Percentiles rank a stretch among this genome's conserved stretches.
Evolutionary conservation across 1,140 invertebrate species (phyloP).

Genomic region (Chymomyza costata): DNA sequence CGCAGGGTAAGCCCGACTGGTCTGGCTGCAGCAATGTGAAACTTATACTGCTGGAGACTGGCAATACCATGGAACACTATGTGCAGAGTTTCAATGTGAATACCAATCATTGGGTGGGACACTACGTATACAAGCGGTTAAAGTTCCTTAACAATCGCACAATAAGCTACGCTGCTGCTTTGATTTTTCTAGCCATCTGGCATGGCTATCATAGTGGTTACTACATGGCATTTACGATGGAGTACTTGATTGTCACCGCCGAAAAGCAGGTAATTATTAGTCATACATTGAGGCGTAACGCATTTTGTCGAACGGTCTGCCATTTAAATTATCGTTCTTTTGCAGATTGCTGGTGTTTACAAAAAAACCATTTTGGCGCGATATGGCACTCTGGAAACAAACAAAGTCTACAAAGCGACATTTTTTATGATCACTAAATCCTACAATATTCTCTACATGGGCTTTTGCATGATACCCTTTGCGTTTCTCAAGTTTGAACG

Average conservation of each 20-base stretch:
- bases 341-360: constrained; percentile 49
- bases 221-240: constrained; percentile 93
- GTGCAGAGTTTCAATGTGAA: constrained; percentile 94
- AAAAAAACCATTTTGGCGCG: constrained; percentile 44
- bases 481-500: constrained; percentile 82
- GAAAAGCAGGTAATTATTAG: constrained; percentile 87
- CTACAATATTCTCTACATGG: constrained; percentile 88
- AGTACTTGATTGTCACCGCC: constrained; percentile 90
- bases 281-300: background rate
- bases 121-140: constrained; percentile 94
- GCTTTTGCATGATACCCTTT: constrained; percentile 90
- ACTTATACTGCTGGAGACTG: constrained; percentile 84
- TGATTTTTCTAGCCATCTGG: constrained; percentile 94
- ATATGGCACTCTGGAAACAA: constrained; percentile 38
- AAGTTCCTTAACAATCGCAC: constrained; percentile 91
- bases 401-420: constrained; percentile 75
- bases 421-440: constrained; percentile 81
- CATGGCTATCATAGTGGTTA: constrained; percentile 95
- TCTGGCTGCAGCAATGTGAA: constrained; percentile 92
- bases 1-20: constrained; percentile 80
- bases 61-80: constrained; percentile 88
- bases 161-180: constrained; percentile 87
- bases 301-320: background rate
- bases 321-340: constrained; percentile 32
- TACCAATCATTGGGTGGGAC: constrained; percentile 93